Evolutionary conservation across 2,113 vertebrate species (phyloP).

Genomic region (Diadophis punctatus): DNA sequence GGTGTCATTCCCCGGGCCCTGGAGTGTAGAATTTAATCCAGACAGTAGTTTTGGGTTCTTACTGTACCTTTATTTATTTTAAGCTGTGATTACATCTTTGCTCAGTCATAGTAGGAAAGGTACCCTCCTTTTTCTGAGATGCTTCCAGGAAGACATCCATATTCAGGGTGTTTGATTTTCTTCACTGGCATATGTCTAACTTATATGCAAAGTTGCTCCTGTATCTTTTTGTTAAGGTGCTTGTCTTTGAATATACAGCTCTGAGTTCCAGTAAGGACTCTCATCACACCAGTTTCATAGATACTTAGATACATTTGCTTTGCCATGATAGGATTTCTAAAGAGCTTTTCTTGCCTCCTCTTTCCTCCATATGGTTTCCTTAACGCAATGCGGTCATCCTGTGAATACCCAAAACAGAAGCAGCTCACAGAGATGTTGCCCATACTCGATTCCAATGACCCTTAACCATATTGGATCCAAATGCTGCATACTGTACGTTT

Average conservation of each 20-base stretch:
- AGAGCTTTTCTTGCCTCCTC: not conserved
- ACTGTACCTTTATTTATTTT: not conserved
- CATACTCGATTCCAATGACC: not conserved
- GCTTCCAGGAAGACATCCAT: not conserved
- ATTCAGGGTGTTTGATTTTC: not conserved
- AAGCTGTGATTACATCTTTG: not conserved
- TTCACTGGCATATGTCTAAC: not conserved
- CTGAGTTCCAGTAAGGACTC: not conserved
- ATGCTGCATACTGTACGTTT: not conserved
- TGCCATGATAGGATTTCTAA: not conserved
- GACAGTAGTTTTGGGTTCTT: not conserved
- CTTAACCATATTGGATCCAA: not conserved
- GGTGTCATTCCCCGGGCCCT: not conserved
- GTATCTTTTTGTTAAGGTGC: not conserved
- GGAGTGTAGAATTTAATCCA: not conserved
- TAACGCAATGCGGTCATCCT: not conserved
- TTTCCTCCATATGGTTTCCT: not conserved
- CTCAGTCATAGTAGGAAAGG: not conserved
- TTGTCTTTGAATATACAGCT: not conserved
- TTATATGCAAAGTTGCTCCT: not conserved
- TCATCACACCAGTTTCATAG: not conserved
- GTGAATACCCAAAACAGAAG: not conserved
- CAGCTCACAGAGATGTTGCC: not conserved
- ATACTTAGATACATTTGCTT: not conserved
- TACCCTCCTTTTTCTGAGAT: not conserved